Base-by-base conservation (phyloP, 1,140 invertebrate species). In the Trachymyrmex cornetzi region DNA sequence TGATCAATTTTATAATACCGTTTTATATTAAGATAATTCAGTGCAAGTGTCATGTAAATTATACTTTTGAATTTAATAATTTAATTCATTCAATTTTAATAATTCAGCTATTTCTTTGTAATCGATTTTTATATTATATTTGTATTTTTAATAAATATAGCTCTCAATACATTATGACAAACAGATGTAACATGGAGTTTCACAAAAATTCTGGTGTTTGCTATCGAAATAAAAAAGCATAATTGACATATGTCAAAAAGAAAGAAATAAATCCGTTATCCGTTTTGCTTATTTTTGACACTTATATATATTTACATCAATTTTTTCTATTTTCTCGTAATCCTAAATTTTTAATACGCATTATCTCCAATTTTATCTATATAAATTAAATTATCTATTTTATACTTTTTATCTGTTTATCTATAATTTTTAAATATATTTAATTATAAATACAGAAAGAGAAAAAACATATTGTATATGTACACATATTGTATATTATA, bases 81-180 rank as follows among this genome's bases (percentile, higher is more conserved):
- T 22, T 59, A 59, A 16, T 30, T 4, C 14, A 30, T 22, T 24
- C 3, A 9, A 22, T 30, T 82, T 57, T 72, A 61, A 77, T 57
- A 27, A 55, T 59, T 22, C 44, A 59, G 22, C 7, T 0, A n/a
- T 69, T 34, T 19, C 7, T 34, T 34, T 34, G 27, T 24, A 24
- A 11, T 9, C 12, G 3, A 24, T 80, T 80, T 80, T 66, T 67
- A 34, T 80, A 69, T 48, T 48, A 16, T n/a, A 79, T 79, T 79
- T 50, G 7, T 79, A 79, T 9, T n/a, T 79, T 27, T 79, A 64
- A 79, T 79, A 64, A 48, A 67, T 79, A 34, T 34, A 1, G 1
- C 7, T 66, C 12, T 57, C 4, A 38, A 44, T 34, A 75, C 3
- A 6, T 22, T 53, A 30, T 27, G 30, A 34, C 19, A 38, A 22